Evolutionary conservation across 2,797 vertebrate genomes (phyloP).

Genomic region (Sebastes nivosus): DNA sequence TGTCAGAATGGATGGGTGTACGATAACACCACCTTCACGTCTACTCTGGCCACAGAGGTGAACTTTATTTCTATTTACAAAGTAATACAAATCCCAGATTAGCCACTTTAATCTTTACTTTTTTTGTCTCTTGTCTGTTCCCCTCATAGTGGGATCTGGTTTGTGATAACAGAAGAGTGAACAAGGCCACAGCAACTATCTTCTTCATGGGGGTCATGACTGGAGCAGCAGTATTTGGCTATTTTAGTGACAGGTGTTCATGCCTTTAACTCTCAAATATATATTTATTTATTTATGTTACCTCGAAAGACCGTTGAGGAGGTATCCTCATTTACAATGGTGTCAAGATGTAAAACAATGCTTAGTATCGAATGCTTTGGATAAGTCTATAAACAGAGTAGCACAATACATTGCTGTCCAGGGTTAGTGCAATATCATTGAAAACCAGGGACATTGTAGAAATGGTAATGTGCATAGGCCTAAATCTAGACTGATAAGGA

Average conservation of each 20-base stretch:
- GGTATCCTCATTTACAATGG: no score
- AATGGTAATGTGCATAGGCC: no score
- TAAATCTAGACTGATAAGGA: no score
- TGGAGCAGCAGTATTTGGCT: conserved; percentile 75
- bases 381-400: no score
- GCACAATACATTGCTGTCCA: no score
- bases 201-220: conserved; percentile 79
- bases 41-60: conserved; percentile 89
- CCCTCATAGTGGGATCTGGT: conserved; percentile 78
- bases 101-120: neutral
- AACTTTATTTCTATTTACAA: conserved; percentile 10
- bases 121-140: neutral
- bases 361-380: no score
- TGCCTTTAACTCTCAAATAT: neutral
- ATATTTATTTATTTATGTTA: neutral
- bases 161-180: conserved; percentile 71
- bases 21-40: conserved; percentile 84
- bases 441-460: no score
- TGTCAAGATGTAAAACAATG: no score
- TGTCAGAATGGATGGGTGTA: conserved; percentile 50
- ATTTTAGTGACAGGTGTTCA: conserved; percentile 75
- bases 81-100: neutral
- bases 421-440: no score
- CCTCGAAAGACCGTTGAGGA: no score
- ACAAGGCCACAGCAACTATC: conserved; percentile 70